phyloP scores from a whole-genome alignment of 2,888 invertebrate genomes.

The Crepidodera aurea region DNA sequence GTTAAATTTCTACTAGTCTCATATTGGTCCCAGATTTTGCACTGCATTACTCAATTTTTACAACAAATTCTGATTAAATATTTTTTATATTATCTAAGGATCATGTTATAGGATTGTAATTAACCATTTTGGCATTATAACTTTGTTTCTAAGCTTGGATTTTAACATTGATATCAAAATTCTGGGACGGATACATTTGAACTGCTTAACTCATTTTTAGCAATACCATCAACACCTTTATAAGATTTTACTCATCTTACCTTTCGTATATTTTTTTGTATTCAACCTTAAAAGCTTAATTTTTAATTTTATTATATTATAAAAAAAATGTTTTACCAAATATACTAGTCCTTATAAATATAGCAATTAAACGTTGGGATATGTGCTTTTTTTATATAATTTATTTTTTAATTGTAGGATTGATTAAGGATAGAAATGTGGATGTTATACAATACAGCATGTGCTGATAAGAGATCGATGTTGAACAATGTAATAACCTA shows the following conservation, averaged over 20 bases:
- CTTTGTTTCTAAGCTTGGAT: too few relatives aligned
- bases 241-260: neutral
- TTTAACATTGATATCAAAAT: neutral
- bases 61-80: too few relatives aligned
- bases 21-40: too few relatives aligned
- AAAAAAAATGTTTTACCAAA: conserved; percentile 41
- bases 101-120: too few relatives aligned
- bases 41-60: too few relatives aligned
- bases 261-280: neutral
- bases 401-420: conserved; percentile 36
- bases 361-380: conserved; percentile 33
- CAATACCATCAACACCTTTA: neutral
- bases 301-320: conserved; percentile 30
- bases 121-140: too few relatives aligned
- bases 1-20: too few relatives aligned
- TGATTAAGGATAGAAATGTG: conserved; percentile 16
- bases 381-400: conserved; percentile 40
- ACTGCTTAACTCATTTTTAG: neutral
- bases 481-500: neutral
- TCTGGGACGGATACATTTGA: neutral
- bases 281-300: neutral
- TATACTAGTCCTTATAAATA: conserved; percentile 41
- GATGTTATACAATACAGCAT: conserved; percentile 16
- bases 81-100: too few relatives aligned
- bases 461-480: neutral